Percentiles rank a stretch among this genome's conserved stretches.
Conservation (phyloP, 2,113 vertebrate species). For the Osmerus mordax region DNA sequence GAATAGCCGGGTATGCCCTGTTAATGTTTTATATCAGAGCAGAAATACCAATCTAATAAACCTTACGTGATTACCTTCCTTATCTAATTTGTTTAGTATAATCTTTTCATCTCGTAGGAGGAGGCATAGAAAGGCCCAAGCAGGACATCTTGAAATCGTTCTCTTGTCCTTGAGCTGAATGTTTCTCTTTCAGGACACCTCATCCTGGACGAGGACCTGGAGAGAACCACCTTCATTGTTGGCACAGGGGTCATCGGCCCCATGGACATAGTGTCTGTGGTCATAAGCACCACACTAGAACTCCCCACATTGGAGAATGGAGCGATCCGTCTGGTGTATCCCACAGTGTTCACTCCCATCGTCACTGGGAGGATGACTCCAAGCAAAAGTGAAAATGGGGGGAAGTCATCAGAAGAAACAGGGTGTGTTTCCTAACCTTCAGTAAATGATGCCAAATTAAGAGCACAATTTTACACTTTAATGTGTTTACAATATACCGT, state of each 20-base stretch:
- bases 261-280: conserved; percentile 80
- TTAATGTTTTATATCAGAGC: not conserved
- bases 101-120: conserved; percentile 12
- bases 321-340: conserved; percentile 80
- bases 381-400: conserved; percentile 77
- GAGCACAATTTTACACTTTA: not conserved
- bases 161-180: not conserved
- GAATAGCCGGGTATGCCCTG: too few species aligned
- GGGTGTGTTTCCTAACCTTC: conserved; percentile 51
- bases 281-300: conserved; percentile 83
- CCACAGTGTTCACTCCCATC: conserved; percentile 79
- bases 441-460: not conserved
- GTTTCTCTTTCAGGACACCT: conserved; percentile 80
- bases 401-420: conserved; percentile 82
- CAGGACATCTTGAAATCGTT: conserved; percentile 18
- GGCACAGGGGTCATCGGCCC: conserved; percentile 80
- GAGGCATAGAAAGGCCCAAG: conserved; percentile 21
- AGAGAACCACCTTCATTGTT: conserved; percentile 83
- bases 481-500: not conserved
- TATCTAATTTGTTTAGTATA: conserved; percentile 24
- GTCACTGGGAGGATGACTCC: conserved; percentile 57
- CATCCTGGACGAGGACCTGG: conserved; percentile 86
- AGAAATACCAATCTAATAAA: not conserved
- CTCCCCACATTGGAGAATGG: conserved; percentile 85
- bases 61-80: not conserved